Percentiles rank a stretch among this genome's conserved stretches.
These are phyloP conservation scores for Myzus persicae DNA, from an alignment of 1,140 invertebrate genomes.

Conservation along the genomic window DNA sequence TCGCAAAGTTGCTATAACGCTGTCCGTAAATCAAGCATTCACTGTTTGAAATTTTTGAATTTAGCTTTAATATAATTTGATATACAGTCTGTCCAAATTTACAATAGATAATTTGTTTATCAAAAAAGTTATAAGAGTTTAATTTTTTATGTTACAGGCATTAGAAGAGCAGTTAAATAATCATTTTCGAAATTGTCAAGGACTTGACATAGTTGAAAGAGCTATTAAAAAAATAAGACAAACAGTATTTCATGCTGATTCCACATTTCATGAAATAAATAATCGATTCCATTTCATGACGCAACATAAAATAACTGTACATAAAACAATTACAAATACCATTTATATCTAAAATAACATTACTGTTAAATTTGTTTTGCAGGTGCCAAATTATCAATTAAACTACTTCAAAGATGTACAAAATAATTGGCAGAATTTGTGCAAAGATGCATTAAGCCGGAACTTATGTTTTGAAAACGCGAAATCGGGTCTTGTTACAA, in stretches of 20 bases:
- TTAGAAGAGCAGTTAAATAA: not conserved
- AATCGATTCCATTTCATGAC: not conserved
- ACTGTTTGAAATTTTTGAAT: no score
- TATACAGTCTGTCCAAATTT: no score
- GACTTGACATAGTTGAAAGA: not conserved
- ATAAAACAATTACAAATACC: not conserved
- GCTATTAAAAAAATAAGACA: not conserved
- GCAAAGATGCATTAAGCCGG: not conserved
- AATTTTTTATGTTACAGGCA: not conserved
- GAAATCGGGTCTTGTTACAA: not conserved
- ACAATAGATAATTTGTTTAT: no score
- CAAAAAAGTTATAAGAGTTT: no score
- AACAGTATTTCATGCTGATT: not conserved
- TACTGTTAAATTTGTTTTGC: not conserved
- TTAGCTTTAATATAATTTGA: no score
- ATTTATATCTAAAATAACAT: not conserved
- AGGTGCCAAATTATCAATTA: not conserved
- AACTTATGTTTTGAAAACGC: slow-evolving; percentile 4
- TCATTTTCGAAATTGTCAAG: not conserved
- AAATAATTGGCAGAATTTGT: not conserved
- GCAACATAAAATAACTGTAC: not conserved
- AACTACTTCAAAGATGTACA: not conserved
- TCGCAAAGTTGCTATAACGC: no score
- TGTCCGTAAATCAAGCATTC: no score
- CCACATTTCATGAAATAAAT: not conserved